Evolutionary conservation across 64 coral and sea anemone species (phyloP).

Genomic region (Dendronephthya gigantea): DNA sequence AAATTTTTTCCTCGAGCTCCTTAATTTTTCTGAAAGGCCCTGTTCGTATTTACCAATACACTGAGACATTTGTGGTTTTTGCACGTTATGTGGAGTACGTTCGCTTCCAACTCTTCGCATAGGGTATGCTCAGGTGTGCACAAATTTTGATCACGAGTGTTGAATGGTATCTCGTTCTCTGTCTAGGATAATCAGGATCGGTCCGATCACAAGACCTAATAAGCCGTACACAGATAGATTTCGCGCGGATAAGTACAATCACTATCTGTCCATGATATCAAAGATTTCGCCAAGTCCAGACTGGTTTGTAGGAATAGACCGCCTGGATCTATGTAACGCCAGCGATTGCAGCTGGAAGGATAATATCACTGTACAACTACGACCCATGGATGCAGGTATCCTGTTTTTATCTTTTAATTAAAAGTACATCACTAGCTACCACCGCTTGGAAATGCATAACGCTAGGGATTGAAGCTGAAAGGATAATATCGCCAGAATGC

Average conservation of each 20-base stretch:
- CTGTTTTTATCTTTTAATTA: too few species aligned
- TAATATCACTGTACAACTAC: slow-evolving; percentile 43
- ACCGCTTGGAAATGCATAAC: neutral
- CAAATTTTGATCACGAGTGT: neutral
- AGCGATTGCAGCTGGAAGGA: slow-evolving; percentile 66
- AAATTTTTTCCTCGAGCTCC: too few species aligned
- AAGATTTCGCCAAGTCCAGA: slow-evolving; percentile 75
- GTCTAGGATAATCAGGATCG: neutral
- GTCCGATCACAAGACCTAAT: neutral
- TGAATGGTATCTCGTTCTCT: neutral
- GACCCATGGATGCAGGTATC: slow-evolving; percentile 71
- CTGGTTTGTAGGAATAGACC: slow-evolving; percentile 78
- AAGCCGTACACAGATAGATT: slow-evolving; percentile 36
- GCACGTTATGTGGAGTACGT: too few species aligned
- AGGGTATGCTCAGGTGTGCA: too few species aligned
- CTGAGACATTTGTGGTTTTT: too few species aligned
- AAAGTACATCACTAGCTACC: too few species aligned
- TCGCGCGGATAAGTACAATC: slow-evolving; percentile 44
- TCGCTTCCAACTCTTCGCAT: too few species aligned
- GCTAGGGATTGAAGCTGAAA: too few species aligned
- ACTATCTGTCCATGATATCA: slow-evolving; percentile 51
- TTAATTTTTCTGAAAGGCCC: too few species aligned
- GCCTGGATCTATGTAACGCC: slow-evolving; percentile 60
- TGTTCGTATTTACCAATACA: too few species aligned
- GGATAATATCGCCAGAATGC: too few species aligned